These are phyloP conservation scores for Petrocephalus zakoni DNA, from an alignment of 2,113 vertebrate genomes.

Conservation along the genomic window DNA sequence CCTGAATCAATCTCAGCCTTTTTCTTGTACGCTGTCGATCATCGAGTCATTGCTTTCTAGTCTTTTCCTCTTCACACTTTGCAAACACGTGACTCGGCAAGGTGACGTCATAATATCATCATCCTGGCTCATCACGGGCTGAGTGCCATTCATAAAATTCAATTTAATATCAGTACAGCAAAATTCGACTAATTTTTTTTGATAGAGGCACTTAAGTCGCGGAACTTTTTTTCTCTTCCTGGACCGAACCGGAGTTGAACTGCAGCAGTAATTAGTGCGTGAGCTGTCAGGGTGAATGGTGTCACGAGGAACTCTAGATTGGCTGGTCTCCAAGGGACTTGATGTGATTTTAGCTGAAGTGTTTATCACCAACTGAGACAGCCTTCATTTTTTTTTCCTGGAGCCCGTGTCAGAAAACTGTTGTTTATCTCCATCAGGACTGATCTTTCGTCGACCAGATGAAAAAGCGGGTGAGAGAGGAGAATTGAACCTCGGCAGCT, in stretches of 20 bases:
- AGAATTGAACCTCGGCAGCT: no score
- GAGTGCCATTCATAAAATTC: neutral
- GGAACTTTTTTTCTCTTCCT: neutral
- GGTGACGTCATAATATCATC: neutral
- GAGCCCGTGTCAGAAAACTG: neutral
- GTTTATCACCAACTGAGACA: conserved; percentile 13
- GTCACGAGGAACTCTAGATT: conserved; percentile 27
- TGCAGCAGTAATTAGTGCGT: conserved; percentile 44
- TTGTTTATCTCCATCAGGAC: neutral
- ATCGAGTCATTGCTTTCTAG: neutral
- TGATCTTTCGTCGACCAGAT: neutral
- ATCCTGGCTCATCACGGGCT: neutral
- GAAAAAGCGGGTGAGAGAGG: neutral
- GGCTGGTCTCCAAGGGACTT: conserved; percentile 26
- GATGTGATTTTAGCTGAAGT: conserved; percentile 15
- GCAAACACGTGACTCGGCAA: neutral
- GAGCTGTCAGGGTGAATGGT: neutral
- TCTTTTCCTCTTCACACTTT: neutral
- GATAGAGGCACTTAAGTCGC: neutral
- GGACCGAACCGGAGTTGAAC: conserved; percentile 38
- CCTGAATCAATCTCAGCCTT: neutral
- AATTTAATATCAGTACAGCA: neutral
- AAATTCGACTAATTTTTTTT: neutral
- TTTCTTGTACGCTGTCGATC: neutral
- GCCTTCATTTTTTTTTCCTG: neutral